Conservation (phyloP, 2,888 invertebrate species). For the Cantharis rufa region DNA sequence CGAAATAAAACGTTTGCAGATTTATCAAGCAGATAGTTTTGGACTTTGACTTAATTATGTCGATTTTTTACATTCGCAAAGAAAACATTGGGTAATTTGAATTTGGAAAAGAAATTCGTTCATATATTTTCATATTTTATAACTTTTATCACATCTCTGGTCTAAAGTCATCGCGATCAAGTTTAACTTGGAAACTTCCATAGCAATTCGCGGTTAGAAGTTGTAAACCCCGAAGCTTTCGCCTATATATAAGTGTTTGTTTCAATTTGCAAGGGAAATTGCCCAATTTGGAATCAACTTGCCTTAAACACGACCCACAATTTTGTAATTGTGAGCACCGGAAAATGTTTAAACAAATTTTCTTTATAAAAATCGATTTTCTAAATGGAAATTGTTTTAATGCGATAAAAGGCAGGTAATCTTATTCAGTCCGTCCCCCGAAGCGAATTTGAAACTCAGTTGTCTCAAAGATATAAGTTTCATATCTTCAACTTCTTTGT, state of each 20-base stretch:
- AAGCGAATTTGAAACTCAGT: slow-evolving; percentile 7
- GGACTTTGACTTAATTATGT: neutral
- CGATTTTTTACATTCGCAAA: neutral
- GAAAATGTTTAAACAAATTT: neutral
- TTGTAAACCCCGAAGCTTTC: slow-evolving; percentile 22
- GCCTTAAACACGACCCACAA: slow-evolving; percentile 28
- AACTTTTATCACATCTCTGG: slow-evolving; percentile 31
- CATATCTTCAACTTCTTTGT: slow-evolving; percentile 12
- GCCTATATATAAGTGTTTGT: slow-evolving; percentile 33
- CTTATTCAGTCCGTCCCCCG: neutral
- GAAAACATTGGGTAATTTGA: neutral
- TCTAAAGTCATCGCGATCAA: slow-evolving; percentile 30
- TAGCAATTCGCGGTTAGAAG: slow-evolving; percentile 28
- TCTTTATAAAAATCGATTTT: neutral
- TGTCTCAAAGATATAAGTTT: slow-evolving; percentile 5
- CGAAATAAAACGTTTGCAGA: neutral
- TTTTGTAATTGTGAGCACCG: slow-evolving; percentile 13
- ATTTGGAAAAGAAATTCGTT: neutral
- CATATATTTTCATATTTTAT: slow-evolving; percentile 33
- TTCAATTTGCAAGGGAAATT: slow-evolving; percentile 41
- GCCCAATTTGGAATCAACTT: slow-evolving; percentile 37
- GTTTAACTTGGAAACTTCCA: slow-evolving; percentile 28
- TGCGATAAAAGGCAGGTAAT: neutral
- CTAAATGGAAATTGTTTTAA: neutral
- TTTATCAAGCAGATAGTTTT: neutral